Percentiles rank a stretch among this genome's conserved stretches.
Evolutionary conservation across 2,888 invertebrate species (phyloP).

Genomic region (Pheosia tremula): DNA sequence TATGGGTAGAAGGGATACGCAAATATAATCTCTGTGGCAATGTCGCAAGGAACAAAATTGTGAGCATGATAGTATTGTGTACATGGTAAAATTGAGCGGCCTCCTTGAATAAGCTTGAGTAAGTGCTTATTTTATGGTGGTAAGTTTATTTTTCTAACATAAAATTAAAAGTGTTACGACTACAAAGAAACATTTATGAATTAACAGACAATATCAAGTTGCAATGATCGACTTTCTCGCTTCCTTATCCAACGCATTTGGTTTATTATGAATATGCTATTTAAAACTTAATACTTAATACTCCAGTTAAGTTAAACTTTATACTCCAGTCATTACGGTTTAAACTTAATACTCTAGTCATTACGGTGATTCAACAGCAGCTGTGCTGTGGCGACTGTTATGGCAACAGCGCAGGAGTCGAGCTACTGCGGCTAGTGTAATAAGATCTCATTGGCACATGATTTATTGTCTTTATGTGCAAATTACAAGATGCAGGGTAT

Average conservation of each 20-base stretch:
- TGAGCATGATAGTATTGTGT: not conserved
- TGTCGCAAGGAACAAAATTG: constrained; percentile 7
- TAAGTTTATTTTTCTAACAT: not conserved
- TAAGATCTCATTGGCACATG: constrained; percentile 34
- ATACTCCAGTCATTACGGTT: constrained; percentile 19
- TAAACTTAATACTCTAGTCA: constrained; percentile 11
- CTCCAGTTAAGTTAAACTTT: too few relatives aligned
- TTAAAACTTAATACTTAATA: too few relatives aligned
- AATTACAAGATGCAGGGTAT: not conserved
- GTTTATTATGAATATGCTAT: not conserved
- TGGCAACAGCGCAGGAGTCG: constrained; percentile 34
- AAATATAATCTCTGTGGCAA: constrained; percentile 17
- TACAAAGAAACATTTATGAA: too few relatives aligned
- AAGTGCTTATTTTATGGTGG: not conserved
- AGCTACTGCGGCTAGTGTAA: constrained; percentile 12
- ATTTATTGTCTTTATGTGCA: not conserved
- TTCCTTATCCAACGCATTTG: not conserved
- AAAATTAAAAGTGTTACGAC: not conserved
- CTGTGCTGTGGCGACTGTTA: constrained; percentile 46
- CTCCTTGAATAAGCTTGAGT: not conserved
- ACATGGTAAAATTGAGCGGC: not conserved
- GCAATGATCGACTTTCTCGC: not conserved
- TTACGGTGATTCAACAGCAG: constrained; percentile 43
- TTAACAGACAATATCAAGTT: not conserved
- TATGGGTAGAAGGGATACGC: constrained; percentile 13